Base-by-base conservation (phyloP, 2,888 invertebrate species). In the Drosophila pseudotalamancana region DNA sequence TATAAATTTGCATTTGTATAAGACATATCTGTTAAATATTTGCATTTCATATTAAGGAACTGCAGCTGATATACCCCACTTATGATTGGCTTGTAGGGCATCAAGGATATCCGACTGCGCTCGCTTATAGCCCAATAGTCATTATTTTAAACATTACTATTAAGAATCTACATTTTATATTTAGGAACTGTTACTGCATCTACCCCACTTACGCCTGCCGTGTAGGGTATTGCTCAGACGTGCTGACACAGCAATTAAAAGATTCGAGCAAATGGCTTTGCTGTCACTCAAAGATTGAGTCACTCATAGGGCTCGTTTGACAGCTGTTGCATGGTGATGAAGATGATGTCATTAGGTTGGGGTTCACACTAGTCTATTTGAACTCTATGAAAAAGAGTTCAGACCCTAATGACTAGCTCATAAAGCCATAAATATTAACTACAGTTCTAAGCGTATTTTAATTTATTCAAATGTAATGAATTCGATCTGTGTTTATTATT, bases 241-340 rank as follows among this genome's bases (percentile, higher is more conserved):
- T 25, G 56, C 48, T 39, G 51, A 46, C 51, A 37, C 60, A 59
- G 69, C 80, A 81, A 72, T 80, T 77, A 79, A 70, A 74, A 48
- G 65, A 64, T 62, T 72, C 68, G 21, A 42, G 65, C 73, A 68
- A 46, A 63, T 60, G 45, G 29, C 51, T 42, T 31, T 25, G 53
- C 40, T 59, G 62, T 60, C 61, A 48, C 60, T 67, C 65, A 76
- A 63, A 63, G 62, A 68, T 62, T 73, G 55, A 72, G 60, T 76
- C 48, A 59, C 57, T 66, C 54, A 49, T 59, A 55, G 34, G 51
- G 42, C 63, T 55, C 57, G 48, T 57, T 75, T 62, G 57, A 56
- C 66, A 74, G 67, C 73, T 62, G 71, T 54, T 56, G 49, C 12
- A 18, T 21, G 23, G 35, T 42, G 37, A 16, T 42, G 42, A 32